phyloP scores from a whole-genome alignment of 2,888 invertebrate genomes.

The Cataglyphis livida region DNA sequence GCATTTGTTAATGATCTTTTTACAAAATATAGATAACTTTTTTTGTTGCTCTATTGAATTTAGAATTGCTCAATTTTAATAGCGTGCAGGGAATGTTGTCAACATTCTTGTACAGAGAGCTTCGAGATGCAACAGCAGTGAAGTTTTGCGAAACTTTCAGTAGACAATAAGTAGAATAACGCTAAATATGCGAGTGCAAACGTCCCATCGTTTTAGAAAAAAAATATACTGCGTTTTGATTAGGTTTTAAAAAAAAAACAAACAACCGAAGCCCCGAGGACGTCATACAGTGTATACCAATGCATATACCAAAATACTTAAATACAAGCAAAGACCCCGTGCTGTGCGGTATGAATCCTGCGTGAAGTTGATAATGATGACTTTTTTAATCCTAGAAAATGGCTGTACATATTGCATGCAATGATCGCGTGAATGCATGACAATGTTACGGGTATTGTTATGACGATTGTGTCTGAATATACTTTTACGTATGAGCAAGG shows the following conservation, averaged over 20 bases:
- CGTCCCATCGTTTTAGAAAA: slow-evolving; percentile 24
- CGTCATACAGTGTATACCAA: slow-evolving; percentile 43
- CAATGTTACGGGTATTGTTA: slow-evolving; percentile 73
- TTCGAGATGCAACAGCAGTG: slow-evolving; percentile 23
- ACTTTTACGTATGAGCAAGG: slow-evolving; percentile 73
- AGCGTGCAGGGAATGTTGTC: slow-evolving; percentile 7
- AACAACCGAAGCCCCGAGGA: slow-evolving; percentile 4
- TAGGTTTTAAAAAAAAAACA: slow-evolving; percentile 17
- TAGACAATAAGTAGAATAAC: slow-evolving; percentile 57
- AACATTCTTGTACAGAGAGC: slow-evolving; percentile 47
- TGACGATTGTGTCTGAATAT: slow-evolving; percentile 71
- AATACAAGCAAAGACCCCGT: slow-evolving; percentile 55
- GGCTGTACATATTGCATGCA: slow-evolving; percentile 77
- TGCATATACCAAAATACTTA: slow-evolving; percentile 69
- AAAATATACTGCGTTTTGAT: slow-evolving; percentile 50
- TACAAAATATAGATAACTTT: slow-evolving; percentile 40
- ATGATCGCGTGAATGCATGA: slow-evolving; percentile 76
- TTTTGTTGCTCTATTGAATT: slow-evolving; percentile 34
- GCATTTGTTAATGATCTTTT: slow-evolving; percentile 59
- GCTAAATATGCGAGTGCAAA: slow-evolving; percentile 47
- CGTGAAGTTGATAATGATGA: slow-evolving; percentile 69
- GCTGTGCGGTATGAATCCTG: slow-evolving; percentile 74
- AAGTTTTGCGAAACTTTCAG: slow-evolving; percentile 30
- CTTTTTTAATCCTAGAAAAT: slow-evolving; percentile 70
- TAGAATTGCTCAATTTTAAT: slow-evolving; percentile 53